Percentiles rank a stretch among this genome's conserved stretches.
Conservation (phyloP, 1,140 invertebrate genomes). For the Pseudomyrmex cubaensis region DNA sequence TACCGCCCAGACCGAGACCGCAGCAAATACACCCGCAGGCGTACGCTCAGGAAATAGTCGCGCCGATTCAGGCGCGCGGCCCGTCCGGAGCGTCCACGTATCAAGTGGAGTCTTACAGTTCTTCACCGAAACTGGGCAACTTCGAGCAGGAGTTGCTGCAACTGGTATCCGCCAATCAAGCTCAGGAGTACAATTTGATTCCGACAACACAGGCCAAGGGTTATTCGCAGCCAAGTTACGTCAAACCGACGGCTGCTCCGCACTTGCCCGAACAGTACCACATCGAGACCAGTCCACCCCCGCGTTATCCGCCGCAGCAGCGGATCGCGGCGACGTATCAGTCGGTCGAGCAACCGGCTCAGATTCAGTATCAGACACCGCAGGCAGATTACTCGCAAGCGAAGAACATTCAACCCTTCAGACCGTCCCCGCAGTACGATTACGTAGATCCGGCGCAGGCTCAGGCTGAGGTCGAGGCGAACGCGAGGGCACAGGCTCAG, state of each 20-base stretch:
- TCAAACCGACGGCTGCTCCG: constrained; percentile 71
- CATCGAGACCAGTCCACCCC: constrained; percentile 80
- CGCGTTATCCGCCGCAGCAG: constrained; percentile 73
- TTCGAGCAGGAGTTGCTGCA: constrained; percentile 82
- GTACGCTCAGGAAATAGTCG: constrained; percentile 75
- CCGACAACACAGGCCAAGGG: constrained; percentile 68
- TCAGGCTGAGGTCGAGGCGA: constrained; percentile 73
- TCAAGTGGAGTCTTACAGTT: constrained; percentile 65
- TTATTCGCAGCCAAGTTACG: constrained; percentile 71
- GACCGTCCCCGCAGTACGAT: constrained; percentile 77
- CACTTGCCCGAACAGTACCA: constrained; percentile 81
- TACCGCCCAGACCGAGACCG: constrained; percentile 77
- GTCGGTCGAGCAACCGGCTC: constrained; percentile 72
- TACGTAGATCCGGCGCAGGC: constrained; percentile 68
- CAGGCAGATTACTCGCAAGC: constrained; percentile 59
- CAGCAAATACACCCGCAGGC: constrained; percentile 78
- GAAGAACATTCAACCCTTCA: constrained; percentile 41
- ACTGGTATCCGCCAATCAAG: constrained; percentile 81
- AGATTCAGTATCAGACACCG: constrained; percentile 57
- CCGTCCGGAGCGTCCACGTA: constrained; percentile 70
- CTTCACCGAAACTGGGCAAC: constrained; percentile 77
- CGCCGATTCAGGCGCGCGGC: constrained; percentile 77
- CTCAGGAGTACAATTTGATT: constrained; percentile 80
- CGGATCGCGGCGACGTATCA: constrained; percentile 62
- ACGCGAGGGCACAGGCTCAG: constrained; percentile 78